Conservation (phyloP, 2,888 invertebrate species). For the Drosophila longiperda region DNA sequence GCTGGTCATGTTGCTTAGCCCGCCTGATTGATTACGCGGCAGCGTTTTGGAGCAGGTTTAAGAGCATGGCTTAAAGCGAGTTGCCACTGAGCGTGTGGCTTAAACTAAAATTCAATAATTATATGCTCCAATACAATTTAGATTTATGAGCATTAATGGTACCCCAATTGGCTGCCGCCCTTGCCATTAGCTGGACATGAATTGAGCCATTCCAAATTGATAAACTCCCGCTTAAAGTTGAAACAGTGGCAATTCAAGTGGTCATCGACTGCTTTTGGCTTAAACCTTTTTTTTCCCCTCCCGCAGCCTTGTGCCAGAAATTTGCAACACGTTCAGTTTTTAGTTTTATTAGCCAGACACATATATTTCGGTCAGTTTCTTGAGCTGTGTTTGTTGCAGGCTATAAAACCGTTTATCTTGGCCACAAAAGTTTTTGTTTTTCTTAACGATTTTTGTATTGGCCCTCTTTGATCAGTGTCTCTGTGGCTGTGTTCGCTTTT, state of each 20-base stretch:
- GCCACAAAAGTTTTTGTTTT: conserved; percentile 21
- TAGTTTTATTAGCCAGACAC: conserved; percentile 46
- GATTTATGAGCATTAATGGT: conserved; percentile 55
- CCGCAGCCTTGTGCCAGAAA: conserved; percentile 9
- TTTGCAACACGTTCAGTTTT: conserved; percentile 43
- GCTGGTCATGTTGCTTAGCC: conserved; percentile 50
- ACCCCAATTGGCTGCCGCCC: conserved; percentile 1
- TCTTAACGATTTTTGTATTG: conserved; percentile 4
- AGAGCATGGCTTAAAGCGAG: conserved; percentile 43
- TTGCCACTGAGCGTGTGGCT: conserved; percentile 15
- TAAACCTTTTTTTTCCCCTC: neutral
- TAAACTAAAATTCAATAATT: conserved; percentile 59
- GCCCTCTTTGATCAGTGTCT: conserved; percentile 25
- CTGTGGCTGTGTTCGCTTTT: conserved; percentile 17
- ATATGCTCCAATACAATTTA: conserved; percentile 53
- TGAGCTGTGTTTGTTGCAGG: conserved; percentile 43
- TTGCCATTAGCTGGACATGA: conserved; percentile 31
- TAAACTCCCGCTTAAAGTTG: conserved; percentile 34
- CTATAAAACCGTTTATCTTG: conserved; percentile 36
- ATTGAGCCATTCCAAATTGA: conserved; percentile 63
- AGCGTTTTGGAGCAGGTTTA: conserved; percentile 39
- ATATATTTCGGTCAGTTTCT: conserved; percentile 13
- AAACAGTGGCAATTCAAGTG: conserved; percentile 12
- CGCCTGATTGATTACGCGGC: conserved; percentile 68
- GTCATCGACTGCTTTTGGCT: conserved; percentile 15